Evolutionary conservation across 2,888 invertebrate species (phyloP), one percentile per base, ranked within the genome.

Genomic region (Xiphydria camelus): DNA sequence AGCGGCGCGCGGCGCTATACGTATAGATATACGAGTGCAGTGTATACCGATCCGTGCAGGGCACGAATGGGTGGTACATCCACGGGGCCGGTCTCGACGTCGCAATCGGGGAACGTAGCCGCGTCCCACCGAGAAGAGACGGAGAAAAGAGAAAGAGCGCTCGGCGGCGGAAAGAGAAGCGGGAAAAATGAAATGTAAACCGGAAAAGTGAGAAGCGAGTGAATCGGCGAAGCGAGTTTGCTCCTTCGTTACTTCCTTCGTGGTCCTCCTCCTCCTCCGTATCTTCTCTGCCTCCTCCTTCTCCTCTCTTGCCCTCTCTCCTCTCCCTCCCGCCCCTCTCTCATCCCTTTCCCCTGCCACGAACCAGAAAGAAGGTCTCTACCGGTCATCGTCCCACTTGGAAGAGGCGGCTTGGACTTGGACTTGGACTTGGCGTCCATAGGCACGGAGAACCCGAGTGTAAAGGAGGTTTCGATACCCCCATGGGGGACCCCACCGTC

Each of bases 331-430:
- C 41, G 32, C 19, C 15, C 35, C 32, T 26, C 19, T 29, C 15
- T 29, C 29, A 15, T 29, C 12, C 29, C 15, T 14, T 29, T 9
- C 15, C 23, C 10, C 19, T 23, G 29, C 29, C 14, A 54, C 64
- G 62, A 65, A 64, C 63, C 63, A 60, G 68, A 74, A 74, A 75
- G 73, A 74, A 74, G 74, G 74, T 75, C 74, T 73, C 70, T 64
- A 61, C 61, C 74, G 74, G 74, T 75, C 74, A 67, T 75, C 73
- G 74, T 73, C 70, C 74, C 61, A 75, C 73, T 73, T 75, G 63
- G 50, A n/a, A n/a, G 40, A 29, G 29, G 47, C 55, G 62, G 62
- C 59, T 61, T 63, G 64, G 65, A 64, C 64, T 68, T 67, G 65
- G 66, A 64, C 64, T 64, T 62, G 62, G 63, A 62, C 64, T 62